Conservation (phyloP, 2,797 vertebrate genomes). For the Aphelocoma californica region DNA sequence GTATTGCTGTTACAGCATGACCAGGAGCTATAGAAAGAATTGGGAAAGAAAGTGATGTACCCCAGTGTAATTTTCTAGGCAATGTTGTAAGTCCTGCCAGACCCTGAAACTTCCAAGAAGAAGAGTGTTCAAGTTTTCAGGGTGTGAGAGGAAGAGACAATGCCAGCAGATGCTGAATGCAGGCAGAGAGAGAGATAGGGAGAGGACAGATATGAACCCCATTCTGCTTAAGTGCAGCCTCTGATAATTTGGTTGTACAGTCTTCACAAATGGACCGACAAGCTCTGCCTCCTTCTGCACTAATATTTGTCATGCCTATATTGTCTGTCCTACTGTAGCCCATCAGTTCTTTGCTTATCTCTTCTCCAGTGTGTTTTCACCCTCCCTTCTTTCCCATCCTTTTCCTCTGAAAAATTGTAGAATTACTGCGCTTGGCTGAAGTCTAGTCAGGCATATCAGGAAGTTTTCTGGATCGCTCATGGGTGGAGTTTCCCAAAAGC, state of each 20-base stretch:
- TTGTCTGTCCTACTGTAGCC: not conserved
- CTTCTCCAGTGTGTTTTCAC: not conserved
- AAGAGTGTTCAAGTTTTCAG: not conserved
- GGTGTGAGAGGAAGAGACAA: not conserved
- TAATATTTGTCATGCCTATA: not conserved
- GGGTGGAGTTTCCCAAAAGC: constrained; percentile 57
- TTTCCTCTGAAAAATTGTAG: constrained; percentile 19
- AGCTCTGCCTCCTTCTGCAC: not conserved
- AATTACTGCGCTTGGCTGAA: not conserved
- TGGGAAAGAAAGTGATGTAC: not conserved
- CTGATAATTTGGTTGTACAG: not conserved
- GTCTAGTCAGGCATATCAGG: constrained; percentile 23
- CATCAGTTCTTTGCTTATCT: not conserved
- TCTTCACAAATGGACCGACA: not conserved
- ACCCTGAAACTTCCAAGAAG: not conserved
- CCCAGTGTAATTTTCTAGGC: not conserved
- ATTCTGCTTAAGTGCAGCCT: not conserved
- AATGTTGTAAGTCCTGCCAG: not conserved
- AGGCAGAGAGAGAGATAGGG: not conserved
- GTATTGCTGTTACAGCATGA: not conserved
- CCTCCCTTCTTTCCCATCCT: not conserved
- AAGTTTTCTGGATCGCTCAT: constrained; percentile 21
- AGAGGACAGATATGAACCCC: not conserved
- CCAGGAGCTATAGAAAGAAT: not conserved
- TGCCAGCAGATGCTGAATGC: not conserved